Conservation (phyloP, 1,140 invertebrate species). For the Euwallacea fornicatus region DNA sequence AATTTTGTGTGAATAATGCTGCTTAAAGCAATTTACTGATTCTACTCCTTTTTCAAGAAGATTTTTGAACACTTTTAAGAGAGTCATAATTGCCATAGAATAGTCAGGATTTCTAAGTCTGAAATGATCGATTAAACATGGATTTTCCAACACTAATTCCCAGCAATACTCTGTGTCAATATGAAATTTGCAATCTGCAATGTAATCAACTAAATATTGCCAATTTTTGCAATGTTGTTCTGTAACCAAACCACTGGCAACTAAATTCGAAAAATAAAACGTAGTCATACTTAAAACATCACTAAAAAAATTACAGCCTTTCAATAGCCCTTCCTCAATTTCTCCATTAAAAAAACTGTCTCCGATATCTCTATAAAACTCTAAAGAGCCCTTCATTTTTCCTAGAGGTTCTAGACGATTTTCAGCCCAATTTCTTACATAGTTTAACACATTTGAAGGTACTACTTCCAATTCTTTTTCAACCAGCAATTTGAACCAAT, state of each 20-base stretch:
- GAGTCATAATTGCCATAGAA: conserved; percentile 1
- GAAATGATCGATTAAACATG: conserved; percentile 58
- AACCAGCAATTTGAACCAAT: conserved; percentile 21
- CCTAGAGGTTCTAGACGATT: conserved; percentile 13
- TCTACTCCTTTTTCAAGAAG: neutral
- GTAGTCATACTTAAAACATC: conserved; percentile 42
- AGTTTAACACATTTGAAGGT: conserved; percentile 21
- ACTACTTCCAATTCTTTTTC: conserved; percentile 3
- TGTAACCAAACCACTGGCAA: neutral
- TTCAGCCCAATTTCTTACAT: conserved; percentile 14
- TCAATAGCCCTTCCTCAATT: conserved; percentile 31
- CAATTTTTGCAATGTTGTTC: conserved; percentile 20
- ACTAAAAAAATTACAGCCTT: conserved; percentile 29
- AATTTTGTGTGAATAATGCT: conserved; percentile 10
- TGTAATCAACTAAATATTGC: conserved; percentile 7
- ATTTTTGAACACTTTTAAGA: conserved; percentile 5
- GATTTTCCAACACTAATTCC: conserved; percentile 35
- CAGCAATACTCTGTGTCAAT: conserved; percentile 17
- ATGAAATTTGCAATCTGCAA: conserved; percentile 4
- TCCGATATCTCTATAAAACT: conserved; percentile 29
- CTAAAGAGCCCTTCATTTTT: conserved; percentile 39
- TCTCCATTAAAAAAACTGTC: too few species aligned
- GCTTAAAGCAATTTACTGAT: neutral
- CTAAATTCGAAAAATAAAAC: conserved; percentile 43
- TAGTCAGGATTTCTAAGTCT: conserved; percentile 44